Base-by-base conservation (phyloP, 2,113 vertebrate species). In the Catharus minimus region DNA sequence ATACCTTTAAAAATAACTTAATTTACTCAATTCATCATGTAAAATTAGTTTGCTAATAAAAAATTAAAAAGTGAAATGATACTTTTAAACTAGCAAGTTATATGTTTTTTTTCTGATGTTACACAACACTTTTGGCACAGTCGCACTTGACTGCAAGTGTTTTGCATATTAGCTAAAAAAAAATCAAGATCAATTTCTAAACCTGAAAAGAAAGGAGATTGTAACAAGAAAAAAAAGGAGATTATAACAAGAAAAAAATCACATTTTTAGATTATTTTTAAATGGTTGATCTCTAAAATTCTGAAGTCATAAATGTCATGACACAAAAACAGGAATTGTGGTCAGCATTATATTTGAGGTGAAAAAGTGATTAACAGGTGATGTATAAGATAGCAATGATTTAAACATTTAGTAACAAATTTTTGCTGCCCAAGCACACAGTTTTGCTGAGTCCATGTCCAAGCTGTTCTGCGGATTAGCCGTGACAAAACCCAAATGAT, bases 401-500 rank as follows among this genome's bases (percentile, higher is more conserved):
- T 67, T 69, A 43, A 49, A 58, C 3, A 1, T 44, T 86, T 60
- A 68, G 24, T 28, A 65, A 56, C 4, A 60, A 60, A 18, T 72
- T 82, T 14, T 41, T 22, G 30, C 12, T 58, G 18, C 17, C 36
- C 1, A 2, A 46, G 36, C 33, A 56, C 7, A 0, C 9, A 22
- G 5, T 11, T 81, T 75, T 82, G 11, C 13, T 2, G 5, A 62
- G 30, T 17, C 38, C 27, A 0, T 8, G 15, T 36, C 17, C 6
- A 1, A 67, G 26, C 1, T 56, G 20, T 28, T 89, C 26, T 43
- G 53, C 5, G 47, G 82, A 55, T 79, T 44, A 36, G 38, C n/a
- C 32, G 4, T 53, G 67, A 32, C 56, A 80, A 77, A 94, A 74
- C 11, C n/a, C 13, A 36, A 19, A 5, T 0, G 0, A 52, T 0